Percentiles rank a stretch among this genome's conserved stretches.
phyloP scores from a whole-genome alignment of 2,888 invertebrate species.

The Stramonita haemastoma region DNA sequence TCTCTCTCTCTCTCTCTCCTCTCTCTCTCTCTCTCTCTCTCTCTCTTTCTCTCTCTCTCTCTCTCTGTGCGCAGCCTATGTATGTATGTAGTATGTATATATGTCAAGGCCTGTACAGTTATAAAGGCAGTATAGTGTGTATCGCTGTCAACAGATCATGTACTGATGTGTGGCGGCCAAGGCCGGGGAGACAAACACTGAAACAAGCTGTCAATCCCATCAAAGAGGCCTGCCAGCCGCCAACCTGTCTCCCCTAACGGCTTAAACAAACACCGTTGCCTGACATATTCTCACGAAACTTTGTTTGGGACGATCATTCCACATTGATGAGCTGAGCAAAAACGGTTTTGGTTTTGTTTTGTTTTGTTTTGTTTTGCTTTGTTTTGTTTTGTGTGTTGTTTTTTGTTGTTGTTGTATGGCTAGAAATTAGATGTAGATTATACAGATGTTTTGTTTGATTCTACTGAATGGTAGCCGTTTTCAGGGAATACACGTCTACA shows the following conservation, averaged over 20 bases:
- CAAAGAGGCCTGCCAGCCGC: background rate
- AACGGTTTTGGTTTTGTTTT: no score
- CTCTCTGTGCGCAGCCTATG: background rate
- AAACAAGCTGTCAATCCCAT: background rate
- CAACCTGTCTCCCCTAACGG: background rate
- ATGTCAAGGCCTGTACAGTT: no score
- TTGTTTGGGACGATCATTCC: background rate
- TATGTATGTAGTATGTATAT: no score
- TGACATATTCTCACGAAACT: background rate
- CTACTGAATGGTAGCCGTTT: no score
- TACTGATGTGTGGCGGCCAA: background rate
- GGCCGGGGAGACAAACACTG: background rate
- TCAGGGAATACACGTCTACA: no score
- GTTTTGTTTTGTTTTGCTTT: no score
- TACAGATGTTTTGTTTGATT: no score
- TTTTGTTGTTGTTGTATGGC: no score
- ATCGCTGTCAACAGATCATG: background rate
- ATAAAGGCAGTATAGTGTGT: no score
- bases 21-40: background rate
- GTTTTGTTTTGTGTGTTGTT: no score
- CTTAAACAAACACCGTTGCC: background rate
- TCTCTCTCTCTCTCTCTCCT: background rate
- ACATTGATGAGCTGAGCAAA: background rate
- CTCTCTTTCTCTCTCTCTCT: constrained; percentile 6
- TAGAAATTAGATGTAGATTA: no score